phyloP scores from a whole-genome alignment of 2,113 vertebrate species.

The Perca schrenkii region DNA sequence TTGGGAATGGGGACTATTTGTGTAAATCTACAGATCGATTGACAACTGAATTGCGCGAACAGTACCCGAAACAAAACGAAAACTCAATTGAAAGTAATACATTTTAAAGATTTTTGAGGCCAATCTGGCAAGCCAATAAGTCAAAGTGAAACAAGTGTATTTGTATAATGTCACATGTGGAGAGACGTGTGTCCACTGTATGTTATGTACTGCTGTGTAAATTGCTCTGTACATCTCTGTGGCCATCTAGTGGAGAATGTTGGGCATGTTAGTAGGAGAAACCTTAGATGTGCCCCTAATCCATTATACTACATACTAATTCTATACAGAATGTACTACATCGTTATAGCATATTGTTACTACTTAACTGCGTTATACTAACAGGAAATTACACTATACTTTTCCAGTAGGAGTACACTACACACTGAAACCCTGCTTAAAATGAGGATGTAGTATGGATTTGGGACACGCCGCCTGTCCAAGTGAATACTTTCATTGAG shows the following conservation, averaged over 20 bases:
- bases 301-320: too few species aligned
- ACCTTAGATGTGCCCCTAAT: neutral
- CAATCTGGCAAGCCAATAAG: neutral
- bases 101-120: neutral
- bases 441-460: neutral
- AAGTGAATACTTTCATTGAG: neutral
- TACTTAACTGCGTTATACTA: neutral
- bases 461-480: neutral
- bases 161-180: neutral
- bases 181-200: neutral
- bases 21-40: slow-evolving; percentile 18
- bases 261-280: neutral
- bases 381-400: neutral
- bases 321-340: neutral
- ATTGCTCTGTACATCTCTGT: slow-evolving; percentile 52
- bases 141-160: neutral
- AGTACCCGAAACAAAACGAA: neutral
- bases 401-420: neutral
- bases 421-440: neutral
- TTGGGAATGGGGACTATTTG: neutral
- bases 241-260: slow-evolving; percentile 77
- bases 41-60: neutral
- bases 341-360: neutral
- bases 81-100: slow-evolving; percentile 7
- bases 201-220: neutral